Evolutionary conservation across 1,140 invertebrate species (phyloP).

Genomic region (Drosophila carrolli): DNA sequence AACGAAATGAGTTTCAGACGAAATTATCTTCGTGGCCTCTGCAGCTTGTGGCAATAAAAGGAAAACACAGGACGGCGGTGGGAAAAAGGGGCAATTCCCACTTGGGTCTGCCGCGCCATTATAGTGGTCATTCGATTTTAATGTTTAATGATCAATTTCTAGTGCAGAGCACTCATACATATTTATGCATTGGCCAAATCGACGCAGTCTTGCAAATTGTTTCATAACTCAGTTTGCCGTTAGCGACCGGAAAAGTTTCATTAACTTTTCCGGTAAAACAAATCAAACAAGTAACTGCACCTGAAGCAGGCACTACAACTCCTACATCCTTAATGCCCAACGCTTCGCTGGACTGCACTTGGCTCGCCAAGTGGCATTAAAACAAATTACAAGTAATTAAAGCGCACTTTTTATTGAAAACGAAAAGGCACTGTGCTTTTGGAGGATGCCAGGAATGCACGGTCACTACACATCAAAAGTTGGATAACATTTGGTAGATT

Average conservation of each 20-base stretch:
- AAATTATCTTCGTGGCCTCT: slow-evolving; percentile 63
- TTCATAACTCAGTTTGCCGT: slow-evolving; percentile 74
- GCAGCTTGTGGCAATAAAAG: slow-evolving; percentile 16
- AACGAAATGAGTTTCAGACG: slow-evolving; percentile 80
- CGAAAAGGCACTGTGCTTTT: slow-evolving; percentile 13
- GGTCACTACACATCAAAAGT: not conserved
- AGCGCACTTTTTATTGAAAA: slow-evolving; percentile 64
- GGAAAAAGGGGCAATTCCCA: slow-evolving; percentile 13
- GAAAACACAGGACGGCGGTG: not conserved
- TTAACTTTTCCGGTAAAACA: slow-evolving; percentile 76
- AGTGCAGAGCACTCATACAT: slow-evolving; percentile 1
- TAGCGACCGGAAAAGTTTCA: slow-evolving; percentile 68
- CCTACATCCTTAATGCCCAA: slow-evolving; percentile 17
- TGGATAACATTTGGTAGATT: not conserved
- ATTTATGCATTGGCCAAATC: not conserved
- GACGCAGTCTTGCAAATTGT: slow-evolving; percentile 50
- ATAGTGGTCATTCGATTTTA: slow-evolving; percentile 56
- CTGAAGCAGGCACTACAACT: slow-evolving; percentile 18
- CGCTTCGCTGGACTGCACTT: slow-evolving; percentile 28
- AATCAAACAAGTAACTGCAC: slow-evolving; percentile 67
- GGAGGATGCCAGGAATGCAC: not conserved
- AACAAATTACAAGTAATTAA: slow-evolving; percentile 83
- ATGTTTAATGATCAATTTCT: slow-evolving; percentile 66
- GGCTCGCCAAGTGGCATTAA: slow-evolving; percentile 74
- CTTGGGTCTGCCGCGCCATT: slow-evolving; percentile 25